Conservation (phyloP, 2,113 vertebrate genomes). For the Heteronetta atricapilla region DNA sequence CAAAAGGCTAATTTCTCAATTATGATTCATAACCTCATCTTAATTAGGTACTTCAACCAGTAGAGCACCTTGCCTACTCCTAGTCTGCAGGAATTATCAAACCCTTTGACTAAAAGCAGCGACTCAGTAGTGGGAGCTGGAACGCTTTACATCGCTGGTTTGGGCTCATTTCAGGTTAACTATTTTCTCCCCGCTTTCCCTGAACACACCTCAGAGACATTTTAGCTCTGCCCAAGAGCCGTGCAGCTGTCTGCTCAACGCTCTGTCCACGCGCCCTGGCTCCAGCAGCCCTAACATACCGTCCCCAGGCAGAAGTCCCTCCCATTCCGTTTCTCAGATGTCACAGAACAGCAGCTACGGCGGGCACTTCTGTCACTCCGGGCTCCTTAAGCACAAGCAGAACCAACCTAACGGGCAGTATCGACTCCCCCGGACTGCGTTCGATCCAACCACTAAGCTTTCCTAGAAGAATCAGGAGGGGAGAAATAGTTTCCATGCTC, state of each 20-base stretch:
- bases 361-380: not conserved
- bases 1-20: constrained; percentile 37
- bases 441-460: not conserved
- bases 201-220: not conserved
- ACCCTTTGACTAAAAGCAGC: not conserved
- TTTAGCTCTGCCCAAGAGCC: not conserved
- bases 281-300: not conserved
- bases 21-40: constrained; percentile 34
- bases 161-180: not conserved
- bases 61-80: constrained; percentile 13
- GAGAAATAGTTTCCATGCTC: not conserved
- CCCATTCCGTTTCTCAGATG: constrained; percentile 8
- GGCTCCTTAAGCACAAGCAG: not conserved
- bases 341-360: constrained; percentile 17
- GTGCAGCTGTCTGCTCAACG: not conserved
- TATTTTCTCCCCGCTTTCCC: not conserved
- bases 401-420: not conserved
- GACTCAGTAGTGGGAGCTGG: not conserved
- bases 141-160: not conserved
- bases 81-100: not conserved
- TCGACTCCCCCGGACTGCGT: not conserved
- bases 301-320: not conserved
- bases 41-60: constrained; percentile 25
- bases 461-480: not conserved
- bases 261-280: not conserved